phyloP scores from a whole-genome alignment of 1,140 invertebrate genomes.

The Linepithema humile region DNA sequence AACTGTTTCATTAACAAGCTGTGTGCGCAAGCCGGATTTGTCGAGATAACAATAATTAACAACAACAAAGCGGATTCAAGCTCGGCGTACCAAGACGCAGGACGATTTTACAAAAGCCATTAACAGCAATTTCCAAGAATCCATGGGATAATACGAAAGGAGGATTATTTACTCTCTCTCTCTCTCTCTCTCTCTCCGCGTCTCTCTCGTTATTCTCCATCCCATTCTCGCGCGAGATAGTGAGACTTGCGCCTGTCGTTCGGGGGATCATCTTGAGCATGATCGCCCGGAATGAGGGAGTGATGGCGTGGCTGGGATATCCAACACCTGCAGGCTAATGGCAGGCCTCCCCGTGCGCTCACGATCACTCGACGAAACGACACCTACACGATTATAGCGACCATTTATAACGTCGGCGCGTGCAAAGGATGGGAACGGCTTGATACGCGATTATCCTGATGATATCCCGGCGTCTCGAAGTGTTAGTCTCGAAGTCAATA shows the following conservation, averaged over 20 bases:
- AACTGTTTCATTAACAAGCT: too few species aligned
- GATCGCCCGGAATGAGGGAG: slow-evolving; percentile 67
- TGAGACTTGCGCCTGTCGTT: slow-evolving; percentile 59
- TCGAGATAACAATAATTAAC: slow-evolving; percentile 14
- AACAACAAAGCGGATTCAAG: not conserved
- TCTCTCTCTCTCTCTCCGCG: not conserved
- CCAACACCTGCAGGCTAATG: slow-evolving; percentile 78
- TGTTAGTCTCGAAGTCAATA: slow-evolving; percentile 30
- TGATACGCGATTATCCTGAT: slow-evolving; percentile 15
- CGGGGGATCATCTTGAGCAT: slow-evolving; percentile 69
- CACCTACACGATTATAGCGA: slow-evolving; percentile 48
- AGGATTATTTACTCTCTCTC: slow-evolving; percentile 63
- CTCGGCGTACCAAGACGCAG: not conserved
- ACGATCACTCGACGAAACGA: slow-evolving; percentile 45
- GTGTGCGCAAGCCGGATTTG: not conserved
- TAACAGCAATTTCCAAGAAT: slow-evolving; percentile 61
- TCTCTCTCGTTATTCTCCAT: not conserved
- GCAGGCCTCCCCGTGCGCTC: slow-evolving; percentile 41
- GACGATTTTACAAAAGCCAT: slow-evolving; percentile 47
- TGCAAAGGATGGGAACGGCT: slow-evolving; percentile 46
- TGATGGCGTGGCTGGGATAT: slow-evolving; percentile 71
- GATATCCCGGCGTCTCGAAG: not conserved
- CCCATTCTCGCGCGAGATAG: slow-evolving; percentile 39
- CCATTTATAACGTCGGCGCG: slow-evolving; percentile 68
- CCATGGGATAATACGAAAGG: slow-evolving; percentile 52